These are phyloP conservation scores for Enteromius treurensis DNA, from an alignment of 2,797 vertebrate species.

Conservation along the genomic window DNA sequence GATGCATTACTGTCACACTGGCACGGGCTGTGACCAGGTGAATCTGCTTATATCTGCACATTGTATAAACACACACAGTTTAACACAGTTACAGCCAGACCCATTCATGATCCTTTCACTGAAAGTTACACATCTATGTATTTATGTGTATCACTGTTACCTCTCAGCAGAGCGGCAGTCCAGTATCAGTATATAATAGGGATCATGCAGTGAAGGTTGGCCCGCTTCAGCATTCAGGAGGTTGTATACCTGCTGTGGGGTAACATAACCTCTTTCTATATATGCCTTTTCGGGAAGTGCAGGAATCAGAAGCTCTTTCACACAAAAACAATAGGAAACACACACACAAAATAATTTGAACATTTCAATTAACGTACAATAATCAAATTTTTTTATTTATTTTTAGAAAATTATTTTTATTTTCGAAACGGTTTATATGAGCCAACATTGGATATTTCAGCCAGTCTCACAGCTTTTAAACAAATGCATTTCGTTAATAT, in stretches of 20 bases:
- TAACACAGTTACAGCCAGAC: background rate
- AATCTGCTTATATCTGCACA: slow-evolving; percentile 70
- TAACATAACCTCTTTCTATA: slow-evolving; percentile 69
- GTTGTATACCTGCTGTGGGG: slow-evolving; percentile 72
- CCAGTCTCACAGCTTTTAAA: background rate
- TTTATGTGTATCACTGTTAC: slow-evolving; percentile 48
- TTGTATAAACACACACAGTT: background rate
- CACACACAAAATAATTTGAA: slow-evolving; percentile 27
- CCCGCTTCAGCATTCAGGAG: slow-evolving; percentile 72
- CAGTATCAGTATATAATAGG: slow-evolving; percentile 71
- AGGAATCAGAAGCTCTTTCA: slow-evolving; percentile 64
- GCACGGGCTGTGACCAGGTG: slow-evolving; percentile 70
- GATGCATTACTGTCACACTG: slow-evolving; percentile 73
- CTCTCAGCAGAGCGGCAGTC: slow-evolving; percentile 71
- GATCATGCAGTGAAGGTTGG: slow-evolving; percentile 68
- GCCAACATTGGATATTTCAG: background rate
- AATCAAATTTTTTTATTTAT: too few relatives aligned
- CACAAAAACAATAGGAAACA: slow-evolving; percentile 43
- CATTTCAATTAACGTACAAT: background rate
- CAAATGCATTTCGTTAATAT: background rate
- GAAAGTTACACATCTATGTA: background rate
- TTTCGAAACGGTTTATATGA: background rate
- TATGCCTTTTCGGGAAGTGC: slow-evolving; percentile 62
- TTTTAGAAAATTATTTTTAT: background rate
- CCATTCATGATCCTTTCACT: background rate